Evolutionary conservation across 1,140 invertebrate genomes (phyloP), one percentile per base, ranked within the genome.

Genomic region (Caenorhabditis inopinata): DNA sequence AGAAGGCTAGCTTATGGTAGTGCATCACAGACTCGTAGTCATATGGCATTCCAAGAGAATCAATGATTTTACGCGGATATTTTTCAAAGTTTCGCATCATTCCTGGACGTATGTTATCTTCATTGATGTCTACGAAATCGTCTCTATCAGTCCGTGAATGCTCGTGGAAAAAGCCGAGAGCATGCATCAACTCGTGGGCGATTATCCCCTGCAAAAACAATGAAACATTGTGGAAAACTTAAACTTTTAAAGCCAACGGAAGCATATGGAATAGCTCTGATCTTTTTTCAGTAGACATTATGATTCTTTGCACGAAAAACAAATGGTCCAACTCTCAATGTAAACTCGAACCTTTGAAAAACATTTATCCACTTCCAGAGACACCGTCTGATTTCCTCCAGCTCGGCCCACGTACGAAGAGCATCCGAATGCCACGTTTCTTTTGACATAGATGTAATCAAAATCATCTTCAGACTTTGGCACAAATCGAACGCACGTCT

Each of bases 1-100:
- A 88, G 75, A 88, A 88, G 35, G 87, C 87, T 68, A 88, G 77
- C 73, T 88, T 88, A 73, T 88, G 87, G 35, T 88, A 88, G 73
- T 88, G 87, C 87, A 88, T 88, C 5, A 87, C 83, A 23, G 81
- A 83, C 49, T 84, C 85, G 62, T 87, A 87, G 78, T 89, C 87
- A 68, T 88, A 88, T 1, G 87, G 86, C 86, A 89, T 89, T 53
- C 82, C 87, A 18, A 88, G 76, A 12, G 87, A 84, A 77, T 88
- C 87, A 23, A 88, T 88, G 29, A 88, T 87, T 81, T 88, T 88
- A 29, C 82, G 47, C n/a, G 87, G 87, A 68, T 88, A 88, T 46
- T 88, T 88, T 75, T 88, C 87, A 49, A 88, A 88, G 35, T 88
- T 88, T 12, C 87, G 48, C 78, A 89, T 79, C 87, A 88, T 88